These are phyloP conservation scores for Hemitrygon akajei DNA, from an alignment of 2,797 vertebrate species.

Conservation along the genomic window DNA sequence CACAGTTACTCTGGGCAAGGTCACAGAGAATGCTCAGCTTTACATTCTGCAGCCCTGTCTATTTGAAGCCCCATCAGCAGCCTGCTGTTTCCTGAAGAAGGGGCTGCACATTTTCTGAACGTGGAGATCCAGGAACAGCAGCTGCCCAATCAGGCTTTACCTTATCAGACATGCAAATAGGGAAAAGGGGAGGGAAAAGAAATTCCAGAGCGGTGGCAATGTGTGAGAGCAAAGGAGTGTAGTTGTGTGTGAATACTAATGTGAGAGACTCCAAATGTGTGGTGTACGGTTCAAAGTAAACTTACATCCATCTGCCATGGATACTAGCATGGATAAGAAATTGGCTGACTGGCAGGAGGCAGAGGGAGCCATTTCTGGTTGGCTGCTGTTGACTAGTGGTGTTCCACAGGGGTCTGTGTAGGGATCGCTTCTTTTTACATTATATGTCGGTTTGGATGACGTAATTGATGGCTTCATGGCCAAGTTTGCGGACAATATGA, in stretches of 20 bases:
- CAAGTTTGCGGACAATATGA: too few species aligned
- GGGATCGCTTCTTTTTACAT: too few species aligned
- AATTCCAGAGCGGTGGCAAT: conserved; percentile 40
- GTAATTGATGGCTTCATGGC: too few species aligned
- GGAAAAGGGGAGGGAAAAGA: conserved; percentile 55
- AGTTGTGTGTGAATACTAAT: conserved; percentile 27
- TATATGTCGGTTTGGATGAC: too few species aligned
- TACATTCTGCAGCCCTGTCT: conserved; percentile 47
- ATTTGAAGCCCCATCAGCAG: conserved; percentile 53
- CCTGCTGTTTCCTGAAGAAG: conserved; percentile 55
- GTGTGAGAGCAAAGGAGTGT: conserved; percentile 6
- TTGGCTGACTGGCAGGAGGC: too few species aligned
- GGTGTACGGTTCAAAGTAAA: too few species aligned
- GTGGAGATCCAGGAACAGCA: conserved; percentile 49
- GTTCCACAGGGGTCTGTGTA: too few species aligned
- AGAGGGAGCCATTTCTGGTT: too few species aligned
- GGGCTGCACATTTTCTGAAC: conserved; percentile 46
- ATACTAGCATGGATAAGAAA: too few species aligned
- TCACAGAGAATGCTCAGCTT: conserved; percentile 51
- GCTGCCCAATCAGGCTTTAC: conserved; percentile 70
- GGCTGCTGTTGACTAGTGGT: too few species aligned
- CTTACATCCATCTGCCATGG: too few species aligned
- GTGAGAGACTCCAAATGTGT: too few species aligned
- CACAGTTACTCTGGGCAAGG: conserved; percentile 52
- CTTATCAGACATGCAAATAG: conserved; percentile 66